Percentiles rank a stretch among this genome's conserved stretches.
phyloP scores from a whole-genome alignment of 2,797 vertebrate genomes.

The Melanotaenia parkinsoni region DNA sequence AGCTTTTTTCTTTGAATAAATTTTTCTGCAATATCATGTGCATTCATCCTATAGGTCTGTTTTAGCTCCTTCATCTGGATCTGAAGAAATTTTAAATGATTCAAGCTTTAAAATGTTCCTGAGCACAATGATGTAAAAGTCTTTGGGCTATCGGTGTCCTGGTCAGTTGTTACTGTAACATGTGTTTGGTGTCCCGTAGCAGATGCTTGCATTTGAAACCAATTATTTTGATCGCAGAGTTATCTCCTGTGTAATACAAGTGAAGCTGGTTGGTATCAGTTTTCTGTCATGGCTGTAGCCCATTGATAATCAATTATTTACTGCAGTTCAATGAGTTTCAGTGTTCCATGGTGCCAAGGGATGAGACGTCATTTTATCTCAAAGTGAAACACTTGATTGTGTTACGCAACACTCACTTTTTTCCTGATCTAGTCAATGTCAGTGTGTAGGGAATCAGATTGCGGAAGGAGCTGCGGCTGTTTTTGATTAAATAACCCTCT shows the following conservation, averaged over 20 bases:
- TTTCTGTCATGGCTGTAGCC: constrained; percentile 44
- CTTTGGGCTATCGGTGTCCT: neutral
- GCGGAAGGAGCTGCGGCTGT: neutral
- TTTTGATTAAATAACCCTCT: neutral
- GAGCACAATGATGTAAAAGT: neutral
- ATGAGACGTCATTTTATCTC: constrained; percentile 45
- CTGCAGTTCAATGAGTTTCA: constrained; percentile 43
- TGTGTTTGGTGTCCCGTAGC: constrained; percentile 44
- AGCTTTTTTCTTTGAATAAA: neutral
- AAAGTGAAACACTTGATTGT: constrained; percentile 25
- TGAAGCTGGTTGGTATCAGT: constrained; percentile 53
- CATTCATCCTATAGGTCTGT: neutral
- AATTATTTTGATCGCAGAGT: constrained; percentile 62
- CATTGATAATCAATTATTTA: constrained; percentile 73
- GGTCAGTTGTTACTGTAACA: constrained; percentile 45
- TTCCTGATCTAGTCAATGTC: constrained; percentile 3
- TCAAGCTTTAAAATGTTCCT: neutral
- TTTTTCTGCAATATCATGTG: neutral
- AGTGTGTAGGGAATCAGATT: neutral
- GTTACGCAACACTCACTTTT: constrained; percentile 22
- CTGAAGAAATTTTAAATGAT: neutral
- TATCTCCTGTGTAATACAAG: constrained; percentile 57
- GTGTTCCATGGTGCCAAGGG: constrained; percentile 26
- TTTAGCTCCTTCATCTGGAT: neutral
- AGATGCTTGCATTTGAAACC: constrained; percentile 47